Base-by-base conservation (phyloP, 2,797 vertebrate species). In the Clarias laeviceps region DNA sequence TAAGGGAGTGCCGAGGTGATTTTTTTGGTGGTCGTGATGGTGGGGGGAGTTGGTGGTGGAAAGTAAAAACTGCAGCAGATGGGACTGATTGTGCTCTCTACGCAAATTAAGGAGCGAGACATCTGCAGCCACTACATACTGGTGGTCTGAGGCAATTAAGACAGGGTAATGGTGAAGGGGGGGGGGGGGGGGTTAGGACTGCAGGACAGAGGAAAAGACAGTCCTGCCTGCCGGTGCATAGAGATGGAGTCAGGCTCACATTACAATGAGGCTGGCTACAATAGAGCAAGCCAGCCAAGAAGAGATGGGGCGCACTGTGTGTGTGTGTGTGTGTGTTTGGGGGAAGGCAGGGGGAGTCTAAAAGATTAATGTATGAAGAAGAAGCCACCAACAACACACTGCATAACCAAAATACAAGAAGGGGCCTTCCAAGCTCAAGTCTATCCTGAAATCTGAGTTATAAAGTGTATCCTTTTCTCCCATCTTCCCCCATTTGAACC, bases 11-110 rank as follows among this genome's bases (percentile, higher is more conserved):
- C 90, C 93, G 92, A 92, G 93, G 94, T 89, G 92, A 89, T 88
- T 90, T 90, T 86, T 88, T 72, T 82, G 85, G 74, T 85, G 66
- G 22, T 69, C 54, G 74, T 77, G 27, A 27, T 65, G 77, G 91
- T 85, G 72, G 91, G 66, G 59, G 87, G 79, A 82, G 50, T 62
- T 65, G 59, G 70, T 77, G 89, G 90, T 92, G 92, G 94, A 93
- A 94, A 95, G 94, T 91, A 96, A 96, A 97, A 98, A 97, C 97
- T 93, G 96, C 97, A 98, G 97, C 97, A 99, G 98, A 99, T 99
- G 97, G 97, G 97, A 92, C 94, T 95, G 95, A 99, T 98, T 99
- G 97, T 97, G 95, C 95, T 96, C 95, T 95, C 93, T 95, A 96
- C 96, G 96, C 97, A 97, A 97, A 99, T 97, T 97, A 97, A 97